Evolutionary conservation across 2,113 vertebrate genomes (phyloP).

Genomic region (Hemicordylus capensis): DNA sequence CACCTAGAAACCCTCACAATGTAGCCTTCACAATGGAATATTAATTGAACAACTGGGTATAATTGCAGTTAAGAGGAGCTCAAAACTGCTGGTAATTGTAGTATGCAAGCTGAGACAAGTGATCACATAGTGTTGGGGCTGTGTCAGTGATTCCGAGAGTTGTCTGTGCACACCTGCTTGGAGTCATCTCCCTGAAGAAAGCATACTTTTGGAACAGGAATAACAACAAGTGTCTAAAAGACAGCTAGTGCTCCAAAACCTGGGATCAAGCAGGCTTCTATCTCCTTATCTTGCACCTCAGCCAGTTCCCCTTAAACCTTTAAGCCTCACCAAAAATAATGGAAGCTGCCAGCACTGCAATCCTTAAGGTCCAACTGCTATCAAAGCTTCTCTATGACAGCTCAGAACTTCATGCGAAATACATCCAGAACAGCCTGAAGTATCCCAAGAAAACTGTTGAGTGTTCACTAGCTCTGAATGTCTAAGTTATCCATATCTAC

Average conservation of each 20-base stretch:
- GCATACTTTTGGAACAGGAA: not conserved
- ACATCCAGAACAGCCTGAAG: not conserved
- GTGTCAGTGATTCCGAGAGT: not conserved
- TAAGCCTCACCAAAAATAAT: not conserved
- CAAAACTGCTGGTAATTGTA: not conserved
- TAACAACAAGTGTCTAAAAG: not conserved
- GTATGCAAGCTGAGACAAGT: accelerated
- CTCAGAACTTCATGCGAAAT: not conserved
- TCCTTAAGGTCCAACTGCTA: not conserved
- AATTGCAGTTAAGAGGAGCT: not conserved
- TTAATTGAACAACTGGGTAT: accelerated
- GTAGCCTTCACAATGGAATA: not conserved
- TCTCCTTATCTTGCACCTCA: not conserved
- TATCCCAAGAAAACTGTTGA: not conserved
- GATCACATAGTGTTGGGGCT: not conserved
- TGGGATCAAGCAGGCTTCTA: not conserved
- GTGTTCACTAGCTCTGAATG: not conserved
- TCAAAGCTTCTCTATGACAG: not conserved
- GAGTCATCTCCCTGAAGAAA: not conserved
- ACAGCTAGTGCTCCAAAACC: not conserved
- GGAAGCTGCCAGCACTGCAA: too few species aligned
- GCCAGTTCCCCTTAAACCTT: not conserved
- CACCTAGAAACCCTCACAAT: not conserved
- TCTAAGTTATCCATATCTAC: not conserved
- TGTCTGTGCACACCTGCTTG: accelerated